These are phyloP conservation scores for Diabrotica virgifera DNA, from an alignment of 1,140 invertebrate genomes.

Conservation along the genomic window DNA sequence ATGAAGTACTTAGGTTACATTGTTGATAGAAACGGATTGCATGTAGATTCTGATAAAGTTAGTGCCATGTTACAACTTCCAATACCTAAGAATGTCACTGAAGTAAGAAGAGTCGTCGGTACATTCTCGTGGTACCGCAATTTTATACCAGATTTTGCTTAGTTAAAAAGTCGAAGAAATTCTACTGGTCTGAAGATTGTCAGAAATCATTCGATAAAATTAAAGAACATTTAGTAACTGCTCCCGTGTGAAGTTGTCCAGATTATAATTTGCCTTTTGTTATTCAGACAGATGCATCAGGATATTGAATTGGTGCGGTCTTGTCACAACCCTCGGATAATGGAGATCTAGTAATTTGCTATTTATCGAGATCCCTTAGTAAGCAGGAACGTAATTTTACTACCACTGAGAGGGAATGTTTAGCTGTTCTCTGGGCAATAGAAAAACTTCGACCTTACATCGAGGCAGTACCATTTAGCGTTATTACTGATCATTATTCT, in stretches of 20 bases:
- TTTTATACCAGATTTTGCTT: constrained; percentile 17
- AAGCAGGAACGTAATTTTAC: background rate
- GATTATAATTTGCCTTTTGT: constrained; percentile 17
- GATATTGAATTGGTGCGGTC: constrained; percentile 27
- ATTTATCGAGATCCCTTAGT: constrained; percentile 10
- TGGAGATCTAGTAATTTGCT: constrained; percentile 12
- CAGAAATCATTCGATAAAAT: constrained; percentile 30
- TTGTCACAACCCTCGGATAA: background rate
- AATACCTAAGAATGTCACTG: no score
- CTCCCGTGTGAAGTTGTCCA: constrained; percentile 22
- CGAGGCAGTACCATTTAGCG: constrained; percentile 46
- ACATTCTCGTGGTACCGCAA: constrained; percentile 22
- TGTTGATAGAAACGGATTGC: no score
- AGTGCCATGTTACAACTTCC: no score
- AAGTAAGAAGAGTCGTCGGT: constrained; percentile 25
- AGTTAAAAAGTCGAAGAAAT: background rate
- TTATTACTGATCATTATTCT: constrained; percentile 51
- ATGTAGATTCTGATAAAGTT: no score
- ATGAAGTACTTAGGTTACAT: constrained; percentile 14
- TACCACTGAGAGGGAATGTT: constrained; percentile 29
- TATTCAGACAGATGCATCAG: constrained; percentile 33
- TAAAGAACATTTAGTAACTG: constrained; percentile 3
- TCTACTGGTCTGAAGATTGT: constrained; percentile 24
- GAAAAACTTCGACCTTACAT: constrained; percentile 49
- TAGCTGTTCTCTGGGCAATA: no score